A percentile compares a stretch with the other conserved stretches of the same genome.
phyloP scores from a whole-genome alignment of 2,888 invertebrate genomes.

The Phorcus lineatus region DNA sequence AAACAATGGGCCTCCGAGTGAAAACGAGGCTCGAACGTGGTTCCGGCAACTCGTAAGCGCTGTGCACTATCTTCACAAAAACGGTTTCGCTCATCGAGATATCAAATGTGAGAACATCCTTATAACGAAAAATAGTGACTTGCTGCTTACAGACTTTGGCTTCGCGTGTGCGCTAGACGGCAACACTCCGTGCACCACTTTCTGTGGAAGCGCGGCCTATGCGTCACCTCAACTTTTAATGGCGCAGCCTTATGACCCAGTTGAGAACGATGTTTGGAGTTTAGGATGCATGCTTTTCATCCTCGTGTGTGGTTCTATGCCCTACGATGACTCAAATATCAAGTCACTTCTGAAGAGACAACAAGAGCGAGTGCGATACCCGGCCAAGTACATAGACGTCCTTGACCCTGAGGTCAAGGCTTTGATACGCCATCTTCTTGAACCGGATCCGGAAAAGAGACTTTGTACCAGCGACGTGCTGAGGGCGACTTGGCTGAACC shows the following conservation, averaged over 20 bases:
- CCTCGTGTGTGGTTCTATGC: constrained; percentile 87
- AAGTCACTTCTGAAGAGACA: constrained; percentile 88
- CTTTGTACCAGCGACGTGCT: constrained; percentile 79
- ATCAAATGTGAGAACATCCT: constrained; percentile 87
- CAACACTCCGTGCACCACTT: constrained; percentile 86
- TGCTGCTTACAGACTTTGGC: constrained; percentile 89
- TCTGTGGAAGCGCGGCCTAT: constrained; percentile 89
- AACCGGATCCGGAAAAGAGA: constrained; percentile 87
- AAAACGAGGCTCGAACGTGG: constrained; percentile 56
- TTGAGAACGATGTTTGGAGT: constrained; percentile 84
- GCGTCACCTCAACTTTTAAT: constrained; percentile 90
- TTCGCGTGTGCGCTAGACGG: constrained; percentile 84
- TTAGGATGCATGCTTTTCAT: constrained; percentile 85
- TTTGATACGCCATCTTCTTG: constrained; percentile 86
- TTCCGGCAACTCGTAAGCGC: constrained; percentile 85
- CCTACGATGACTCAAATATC: constrained; percentile 86
- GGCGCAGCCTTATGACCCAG: constrained; percentile 78
- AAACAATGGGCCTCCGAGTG: constrained; percentile 50
- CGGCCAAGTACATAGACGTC: constrained; percentile 81
- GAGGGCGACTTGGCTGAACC: constrained; percentile 51
- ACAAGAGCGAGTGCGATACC: constrained; percentile 58
- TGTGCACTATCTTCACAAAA: constrained; percentile 83
- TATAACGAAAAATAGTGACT: constrained; percentile 56
- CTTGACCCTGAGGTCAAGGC: constrained; percentile 78
- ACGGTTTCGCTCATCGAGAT: constrained; percentile 87